Conservation (phyloP, 2,797 vertebrate species). For the Bradypus variegatus region DNA sequence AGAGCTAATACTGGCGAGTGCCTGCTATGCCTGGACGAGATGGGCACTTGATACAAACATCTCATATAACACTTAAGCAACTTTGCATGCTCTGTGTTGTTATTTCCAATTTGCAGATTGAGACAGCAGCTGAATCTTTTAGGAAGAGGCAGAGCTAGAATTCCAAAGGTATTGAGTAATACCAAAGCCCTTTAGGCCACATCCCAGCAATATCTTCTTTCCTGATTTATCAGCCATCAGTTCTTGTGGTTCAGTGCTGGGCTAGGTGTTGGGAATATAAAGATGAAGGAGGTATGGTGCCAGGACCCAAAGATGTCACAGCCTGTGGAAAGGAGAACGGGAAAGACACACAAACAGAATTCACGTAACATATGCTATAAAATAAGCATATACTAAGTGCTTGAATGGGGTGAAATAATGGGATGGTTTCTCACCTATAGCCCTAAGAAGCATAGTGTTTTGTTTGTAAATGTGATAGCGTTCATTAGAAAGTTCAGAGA, state of each 20-base stretch:
- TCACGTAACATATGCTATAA: neutral
- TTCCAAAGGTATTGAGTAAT: neutral
- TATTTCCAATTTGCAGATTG: neutral
- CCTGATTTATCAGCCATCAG: neutral
- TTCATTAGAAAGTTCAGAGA: neutral
- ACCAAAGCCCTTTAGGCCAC: neutral
- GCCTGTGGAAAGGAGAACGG: neutral
- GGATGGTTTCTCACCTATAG: neutral
- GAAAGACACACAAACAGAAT: neutral
- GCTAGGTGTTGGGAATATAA: neutral
- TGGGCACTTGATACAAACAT: neutral
- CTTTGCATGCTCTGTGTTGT: neutral
- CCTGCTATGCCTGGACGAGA: neutral
- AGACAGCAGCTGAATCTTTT: neutral
- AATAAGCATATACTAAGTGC: neutral
- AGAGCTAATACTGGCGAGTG: neutral
- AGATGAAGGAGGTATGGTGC: neutral
- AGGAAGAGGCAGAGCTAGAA: neutral
- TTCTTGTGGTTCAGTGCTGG: neutral
- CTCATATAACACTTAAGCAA: neutral
- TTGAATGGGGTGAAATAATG: neutral
- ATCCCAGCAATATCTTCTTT: neutral
- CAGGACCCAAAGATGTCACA: conserved; percentile 1
- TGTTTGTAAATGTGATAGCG: neutral
- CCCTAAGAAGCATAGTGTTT: neutral